Base-by-base conservation (phyloP, 2,888 invertebrate genomes). In the Drosophila falleni region DNA sequence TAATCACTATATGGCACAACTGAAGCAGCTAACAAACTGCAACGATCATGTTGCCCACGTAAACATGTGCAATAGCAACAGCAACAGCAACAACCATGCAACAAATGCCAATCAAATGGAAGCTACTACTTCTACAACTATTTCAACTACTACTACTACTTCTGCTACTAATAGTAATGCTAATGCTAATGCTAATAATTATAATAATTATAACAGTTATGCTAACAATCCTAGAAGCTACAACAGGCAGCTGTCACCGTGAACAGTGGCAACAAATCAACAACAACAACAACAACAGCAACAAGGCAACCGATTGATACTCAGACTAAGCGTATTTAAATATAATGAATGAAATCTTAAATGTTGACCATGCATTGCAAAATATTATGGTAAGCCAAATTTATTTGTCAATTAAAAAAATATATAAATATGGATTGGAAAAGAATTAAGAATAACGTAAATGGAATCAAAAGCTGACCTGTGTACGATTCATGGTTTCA, bases 301-400 rank as follows among this genome's bases (percentile, higher is more conserved):
- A 73, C 42, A 59, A 61, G 81, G 70, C 63, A 87, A 87, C 63
- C 67, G 67, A 81, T 84, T 82, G 84, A 89, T 87, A 89, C 89
- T 86, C 89, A 85, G 70, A 66, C 54, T 81, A 81, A 65, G 73
- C 63, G 74, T 69, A 62, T 56, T 10, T 31, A 31, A 6, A 29
- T 31, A 59, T 59, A 60, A 49, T 41, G 46, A 69, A 69, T 64
- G 56, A 74, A 76, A 74, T 71, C 66, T 80, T 71, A 74, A 81
- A 77, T 76, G 80, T 78, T 86, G 90, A 87, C 87, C 84, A 89
- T 87, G 80, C 82, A 85, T 76, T 81, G 71, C 79, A 81, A 78
- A 79, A 71, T 71, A 78, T 81, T 71, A 88, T 89, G 87, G 87
- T 87, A 87, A 87, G 89, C 87, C 87, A 87, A 87, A 87, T 76